These are phyloP conservation scores for Drosophila melanosoma DNA, from an alignment of 2,888 invertebrate genomes.

Conservation along the genomic window DNA sequence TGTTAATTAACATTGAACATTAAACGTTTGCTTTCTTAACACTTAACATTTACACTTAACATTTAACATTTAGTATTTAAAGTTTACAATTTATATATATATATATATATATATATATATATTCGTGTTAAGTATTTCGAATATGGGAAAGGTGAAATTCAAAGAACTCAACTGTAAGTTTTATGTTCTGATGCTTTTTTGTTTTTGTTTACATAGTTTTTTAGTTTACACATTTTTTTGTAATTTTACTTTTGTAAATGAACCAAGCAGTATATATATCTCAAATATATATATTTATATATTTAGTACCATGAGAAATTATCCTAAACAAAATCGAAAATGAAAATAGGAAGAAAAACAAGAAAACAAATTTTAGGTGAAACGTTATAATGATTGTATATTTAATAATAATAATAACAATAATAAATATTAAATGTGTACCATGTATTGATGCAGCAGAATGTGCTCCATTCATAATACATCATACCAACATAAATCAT, in stretches of 20 bases:
- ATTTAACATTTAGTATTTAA: constrained; percentile 10
- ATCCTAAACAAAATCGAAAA: constrained; percentile 24
- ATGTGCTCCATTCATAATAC: constrained; percentile 36
- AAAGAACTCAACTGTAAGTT: constrained; percentile 77
- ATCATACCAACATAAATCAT: constrained; percentile 35
- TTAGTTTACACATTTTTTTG: constrained; percentile 16
- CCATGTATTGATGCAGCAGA: constrained; percentile 42
- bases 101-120: constrained; percentile 30
- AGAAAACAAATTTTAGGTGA: constrained; percentile 73
- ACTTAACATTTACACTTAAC: constrained; percentile 28
- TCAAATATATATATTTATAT: constrained; percentile 16
- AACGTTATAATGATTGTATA: constrained; percentile 73
- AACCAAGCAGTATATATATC: constrained; percentile 62
- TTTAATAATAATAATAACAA: constrained; percentile 47
- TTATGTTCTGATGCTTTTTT: constrained; percentile 69
- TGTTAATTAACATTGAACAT: constrained; percentile 29
- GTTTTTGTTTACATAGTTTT: constrained; percentile 54
- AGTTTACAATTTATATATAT: neutral
- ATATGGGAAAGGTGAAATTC: constrained; percentile 77
- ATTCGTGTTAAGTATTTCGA: constrained; percentile 72
- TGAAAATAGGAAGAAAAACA: constrained; percentile 16
- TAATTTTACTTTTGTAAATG: constrained; percentile 61
- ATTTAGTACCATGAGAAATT: constrained; percentile 29
- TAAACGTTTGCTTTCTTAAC: constrained; percentile 32
- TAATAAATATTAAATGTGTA: constrained; percentile 22